Evolutionary conservation across 2,113 vertebrate species (phyloP).

Genomic region (Sula dactylatra): DNA sequence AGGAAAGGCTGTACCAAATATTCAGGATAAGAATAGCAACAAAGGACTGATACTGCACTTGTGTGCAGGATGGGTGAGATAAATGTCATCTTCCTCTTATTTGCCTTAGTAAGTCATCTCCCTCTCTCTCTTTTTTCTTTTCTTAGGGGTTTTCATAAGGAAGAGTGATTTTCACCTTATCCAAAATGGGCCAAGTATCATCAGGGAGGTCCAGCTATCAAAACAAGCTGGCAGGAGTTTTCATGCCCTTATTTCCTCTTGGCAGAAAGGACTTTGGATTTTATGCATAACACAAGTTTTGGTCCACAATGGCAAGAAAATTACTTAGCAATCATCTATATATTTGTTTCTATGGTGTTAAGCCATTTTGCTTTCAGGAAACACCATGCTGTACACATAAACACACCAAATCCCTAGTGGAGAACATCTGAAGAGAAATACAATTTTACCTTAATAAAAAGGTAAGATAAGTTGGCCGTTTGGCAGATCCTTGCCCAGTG

Average conservation of each 20-base stretch:
- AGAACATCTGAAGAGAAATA: conserved; percentile 33
- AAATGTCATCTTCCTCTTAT: neutral
- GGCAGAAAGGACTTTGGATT: neutral
- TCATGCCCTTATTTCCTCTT: neutral
- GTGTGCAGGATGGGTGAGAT: neutral
- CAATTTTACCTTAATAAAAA: conserved; percentile 61
- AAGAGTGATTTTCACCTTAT: neutral
- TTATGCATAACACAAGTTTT: neutral
- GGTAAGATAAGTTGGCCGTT: conserved; percentile 49
- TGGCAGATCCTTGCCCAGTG: conserved; percentile 45
- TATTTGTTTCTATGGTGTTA: neutral
- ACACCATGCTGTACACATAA: neutral
- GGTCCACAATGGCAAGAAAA: neutral
- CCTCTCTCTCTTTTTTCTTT: neutral
- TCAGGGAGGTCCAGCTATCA: neutral
- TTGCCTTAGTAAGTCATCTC: neutral
- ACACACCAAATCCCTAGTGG: neutral
- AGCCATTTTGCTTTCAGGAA: neutral
- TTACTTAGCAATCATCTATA: neutral
- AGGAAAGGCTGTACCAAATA: neutral
- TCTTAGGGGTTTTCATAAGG: neutral
- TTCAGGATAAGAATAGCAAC: neutral
- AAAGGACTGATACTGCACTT: neutral
- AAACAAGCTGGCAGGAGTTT: neutral
- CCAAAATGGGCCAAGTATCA: neutral